phyloP scores from a whole-genome alignment of 2,797 vertebrate genomes.

The Trichosurus vulpecula region DNA sequence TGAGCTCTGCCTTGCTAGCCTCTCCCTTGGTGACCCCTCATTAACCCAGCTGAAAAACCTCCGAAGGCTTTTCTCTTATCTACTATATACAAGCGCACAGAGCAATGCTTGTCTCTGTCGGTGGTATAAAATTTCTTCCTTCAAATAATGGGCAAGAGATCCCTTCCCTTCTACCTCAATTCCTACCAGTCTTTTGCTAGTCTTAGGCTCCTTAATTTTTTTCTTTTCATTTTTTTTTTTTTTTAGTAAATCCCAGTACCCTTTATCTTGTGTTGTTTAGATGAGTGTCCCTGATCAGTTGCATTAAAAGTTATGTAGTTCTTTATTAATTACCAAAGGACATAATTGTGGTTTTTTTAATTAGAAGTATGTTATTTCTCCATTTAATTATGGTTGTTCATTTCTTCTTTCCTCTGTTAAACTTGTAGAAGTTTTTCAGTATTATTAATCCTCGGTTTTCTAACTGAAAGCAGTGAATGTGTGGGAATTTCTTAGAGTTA shows the following conservation, averaged over 20 bases:
- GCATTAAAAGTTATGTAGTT: conserved; percentile 2
- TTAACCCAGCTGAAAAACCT: conserved; percentile 75
- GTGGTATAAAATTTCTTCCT: conserved; percentile 62
- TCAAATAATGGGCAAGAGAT: conserved; percentile 56
- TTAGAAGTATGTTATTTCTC: conserved; percentile 39
- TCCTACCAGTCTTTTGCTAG: neutral
- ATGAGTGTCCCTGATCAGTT: conserved; percentile 10
- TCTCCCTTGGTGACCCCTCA: conserved; percentile 77
- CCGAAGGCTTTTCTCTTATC: conserved; percentile 65
- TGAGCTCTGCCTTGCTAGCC: conserved; percentile 57
- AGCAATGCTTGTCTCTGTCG: conserved; percentile 75
- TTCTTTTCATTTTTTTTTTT: too few species aligned
- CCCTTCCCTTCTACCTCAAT: conserved; percentile 31
- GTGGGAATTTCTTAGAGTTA: neutral
- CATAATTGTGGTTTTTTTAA: neutral
- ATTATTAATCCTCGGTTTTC: conserved; percentile 37
- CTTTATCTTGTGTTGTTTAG: conserved; percentile 32
- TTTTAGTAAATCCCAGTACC: conserved; percentile 54
- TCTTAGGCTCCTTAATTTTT: conserved; percentile 1
- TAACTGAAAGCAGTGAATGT: conserved; percentile 19
- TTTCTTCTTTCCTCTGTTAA: conserved; percentile 11
- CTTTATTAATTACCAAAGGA: conserved; percentile 29
- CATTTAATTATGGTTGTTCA: conserved; percentile 19
- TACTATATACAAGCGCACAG: conserved; percentile 72
- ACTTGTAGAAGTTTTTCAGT: conserved; percentile 25